Evolutionary conservation across 2,797 vertebrate genomes (phyloP).

Genomic region (Anniella stebbinsi): DNA sequence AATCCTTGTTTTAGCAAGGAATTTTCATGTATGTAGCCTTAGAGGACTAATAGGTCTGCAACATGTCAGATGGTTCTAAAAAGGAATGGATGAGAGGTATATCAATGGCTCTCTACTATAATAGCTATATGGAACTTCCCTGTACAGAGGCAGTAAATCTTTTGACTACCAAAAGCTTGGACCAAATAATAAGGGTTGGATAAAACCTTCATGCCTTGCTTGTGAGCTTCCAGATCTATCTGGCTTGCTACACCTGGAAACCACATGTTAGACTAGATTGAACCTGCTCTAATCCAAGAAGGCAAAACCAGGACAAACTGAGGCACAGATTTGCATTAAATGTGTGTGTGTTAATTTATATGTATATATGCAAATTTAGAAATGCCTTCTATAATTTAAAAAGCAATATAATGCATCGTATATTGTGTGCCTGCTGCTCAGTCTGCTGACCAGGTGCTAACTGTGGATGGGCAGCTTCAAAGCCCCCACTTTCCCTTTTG

Average conservation of each 20-base stretch:
- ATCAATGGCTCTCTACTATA: too few relatives aligned
- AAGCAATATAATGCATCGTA: background rate
- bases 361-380: background rate
- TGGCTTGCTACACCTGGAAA: background rate
- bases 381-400: background rate
- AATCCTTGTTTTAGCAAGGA: background rate
- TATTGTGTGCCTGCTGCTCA: background rate
- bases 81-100: background rate
- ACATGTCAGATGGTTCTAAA: background rate
- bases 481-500: background rate
- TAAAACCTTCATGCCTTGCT: background rate
- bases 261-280: background rate
- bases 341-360: background rate
- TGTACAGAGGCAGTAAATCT: background rate
- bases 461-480: background rate
- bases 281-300: background rate
- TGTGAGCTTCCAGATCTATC: background rate
- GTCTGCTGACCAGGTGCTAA: background rate
- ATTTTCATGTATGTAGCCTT: too few relatives aligned
- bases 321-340: background rate
- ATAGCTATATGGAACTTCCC: background rate
- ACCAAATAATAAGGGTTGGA: background rate
- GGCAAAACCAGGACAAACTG: background rate
- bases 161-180: background rate
- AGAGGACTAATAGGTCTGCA: background rate